Conservation (phyloP, 2,113 vertebrate species). For the Cromileptes altivelis region DNA sequence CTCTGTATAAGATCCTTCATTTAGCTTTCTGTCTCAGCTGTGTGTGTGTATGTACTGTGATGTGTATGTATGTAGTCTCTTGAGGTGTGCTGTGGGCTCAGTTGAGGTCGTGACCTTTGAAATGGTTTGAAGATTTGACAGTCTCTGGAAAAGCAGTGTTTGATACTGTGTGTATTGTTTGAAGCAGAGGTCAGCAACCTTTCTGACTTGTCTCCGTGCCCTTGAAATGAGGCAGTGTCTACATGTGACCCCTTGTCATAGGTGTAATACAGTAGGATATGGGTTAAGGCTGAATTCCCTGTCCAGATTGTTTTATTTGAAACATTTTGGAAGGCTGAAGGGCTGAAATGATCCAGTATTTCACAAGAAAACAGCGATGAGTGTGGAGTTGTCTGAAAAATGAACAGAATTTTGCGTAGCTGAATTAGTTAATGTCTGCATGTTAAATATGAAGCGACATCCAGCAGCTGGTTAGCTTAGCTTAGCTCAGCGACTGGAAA, state of each 20-base stretch:
- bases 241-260: background rate
- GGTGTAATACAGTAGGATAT: background rate
- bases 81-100: background rate
- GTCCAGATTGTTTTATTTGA: background rate
- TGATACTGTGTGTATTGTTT: background rate
- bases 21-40: conserved; percentile 13
- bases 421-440: too few relatives aligned
- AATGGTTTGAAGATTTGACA: background rate
- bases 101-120: conserved; percentile 57
- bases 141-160: conserved; percentile 14
- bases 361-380: background rate
- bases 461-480: too few relatives aligned
- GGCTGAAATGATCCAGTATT: background rate
- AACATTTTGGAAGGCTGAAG: background rate
- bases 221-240: background rate
- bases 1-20: background rate
- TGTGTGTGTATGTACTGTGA: conserved; percentile 18
- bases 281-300: background rate
- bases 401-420: background rate
- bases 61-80: background rate
- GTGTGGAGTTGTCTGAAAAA: background rate
- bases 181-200: background rate
- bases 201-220: background rate
- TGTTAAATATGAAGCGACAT: too few relatives aligned
- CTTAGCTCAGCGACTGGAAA: too few relatives aligned